Evolutionary conservation across 2,113 vertebrate genomes (phyloP).

Genomic region (Alligator sinensis): DNA sequence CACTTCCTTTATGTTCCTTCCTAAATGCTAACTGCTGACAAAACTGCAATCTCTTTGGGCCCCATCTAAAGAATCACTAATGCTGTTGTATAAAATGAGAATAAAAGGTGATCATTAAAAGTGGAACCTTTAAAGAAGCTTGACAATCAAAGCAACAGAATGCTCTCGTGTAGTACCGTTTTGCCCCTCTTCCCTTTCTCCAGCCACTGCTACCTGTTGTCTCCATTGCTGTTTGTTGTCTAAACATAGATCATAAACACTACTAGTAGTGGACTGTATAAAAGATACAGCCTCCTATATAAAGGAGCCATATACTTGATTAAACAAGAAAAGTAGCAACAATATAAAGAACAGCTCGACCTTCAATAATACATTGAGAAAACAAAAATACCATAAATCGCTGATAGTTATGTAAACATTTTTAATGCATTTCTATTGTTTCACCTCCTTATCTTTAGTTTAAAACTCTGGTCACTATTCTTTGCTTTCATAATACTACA

Average conservation of each 20-base stretch:
- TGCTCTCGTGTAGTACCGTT: neutral
- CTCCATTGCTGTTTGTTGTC: neutral
- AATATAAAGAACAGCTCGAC: neutral
- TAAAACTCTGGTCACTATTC: constrained; percentile 6
- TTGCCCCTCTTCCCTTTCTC: neutral
- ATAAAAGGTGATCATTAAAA: neutral
- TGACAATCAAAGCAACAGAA: neutral
- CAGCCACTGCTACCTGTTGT: neutral
- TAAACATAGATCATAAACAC: constrained; percentile 47
- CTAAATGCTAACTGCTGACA: neutral
- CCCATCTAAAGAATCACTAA: neutral
- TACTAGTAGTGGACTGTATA: constrained; percentile 26
- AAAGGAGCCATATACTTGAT: constrained; percentile 28
- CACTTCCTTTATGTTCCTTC: neutral
- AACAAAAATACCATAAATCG: neutral
- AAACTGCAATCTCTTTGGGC: neutral
- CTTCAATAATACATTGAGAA: constrained; percentile 23
- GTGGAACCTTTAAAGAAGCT: neutral
- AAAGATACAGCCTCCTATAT: constrained; percentile 1
- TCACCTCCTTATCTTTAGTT: neutral
- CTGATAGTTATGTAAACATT: neutral
- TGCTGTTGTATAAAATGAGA: neutral
- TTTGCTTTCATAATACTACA: constrained; percentile 13
- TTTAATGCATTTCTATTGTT: neutral
- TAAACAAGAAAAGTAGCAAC: constrained; percentile 1